Evolutionary conservation across 2,888 invertebrate genomes (phyloP), one percentile per base, ranked within the genome.

Genomic region (Antheraea assamensis): DNA sequence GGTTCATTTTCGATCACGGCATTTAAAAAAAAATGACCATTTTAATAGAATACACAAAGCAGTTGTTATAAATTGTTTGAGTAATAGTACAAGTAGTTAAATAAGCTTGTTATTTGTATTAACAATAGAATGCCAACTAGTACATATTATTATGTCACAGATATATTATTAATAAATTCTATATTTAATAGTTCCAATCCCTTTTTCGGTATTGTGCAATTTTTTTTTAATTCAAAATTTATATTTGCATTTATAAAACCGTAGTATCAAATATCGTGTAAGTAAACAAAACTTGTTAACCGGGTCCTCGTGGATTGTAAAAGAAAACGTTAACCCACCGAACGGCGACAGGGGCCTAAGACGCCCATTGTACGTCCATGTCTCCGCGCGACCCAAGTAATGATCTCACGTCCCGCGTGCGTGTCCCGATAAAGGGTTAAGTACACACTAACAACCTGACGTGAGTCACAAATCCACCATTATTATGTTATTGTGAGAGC

Each of bases 401-500:
- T 92, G 93, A 90, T 92, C 92, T 91, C 94, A 93, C 94, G 94
- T 93, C 87, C 93, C 89, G 90, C 89, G 92, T 93, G 93, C 94
- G 93, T 93, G 93, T 89, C 88, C 88, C 90, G 94, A 94, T 94
- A 93, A 94, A 94, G 94, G 94, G 94, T 94, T 94, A 94, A 94
- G 92, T 93, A 93, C 92, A 92, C 88, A 92, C 92, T 93, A 93
- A 94, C 93, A 92, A 92, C 92, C 90, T 92, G 91, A 93, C 94
- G 93, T 94, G 94, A 94, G 89, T 93, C 91, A 94, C 94, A 93
- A 94, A 93, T 93, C 93, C 90, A 89, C 92, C 91, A 93, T 94
- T 94, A 94, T 94, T 93, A 93, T 94, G 94, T 94, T 94, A 93
- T 94, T 94, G 94, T 93, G 92, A 93, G 91, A 92, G 92, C 93